Evolutionary conservation across 64 coral and sea anemone species (phyloP), one percentile per base, ranked within the genome.

Genomic region (Actinia equina): DNA sequence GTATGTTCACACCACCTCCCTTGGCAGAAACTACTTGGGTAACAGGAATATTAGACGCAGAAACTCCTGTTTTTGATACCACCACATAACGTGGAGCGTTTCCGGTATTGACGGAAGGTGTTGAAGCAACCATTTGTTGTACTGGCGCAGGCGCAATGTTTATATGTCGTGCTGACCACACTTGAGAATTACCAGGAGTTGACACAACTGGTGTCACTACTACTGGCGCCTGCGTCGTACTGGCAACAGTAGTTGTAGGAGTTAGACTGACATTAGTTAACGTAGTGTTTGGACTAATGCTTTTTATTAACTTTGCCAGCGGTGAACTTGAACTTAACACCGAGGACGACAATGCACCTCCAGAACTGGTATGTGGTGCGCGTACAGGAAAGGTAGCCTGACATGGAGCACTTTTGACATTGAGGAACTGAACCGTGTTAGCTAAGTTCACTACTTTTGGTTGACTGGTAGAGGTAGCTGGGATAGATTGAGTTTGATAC

Each of bases 101-200:
- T 20, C 22, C 22, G 10, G 69, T 26, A 1, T 74, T 74, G n/a
- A 74, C 69, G 20, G 78, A 16, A 52, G 12, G 12, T n/a, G 19
- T 23, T 65, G 62, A 5, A 65, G 62, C 19, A 5, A 65, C 2
- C 7, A 65, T 23, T 65, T 65, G 62, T 14, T 23, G 62, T 65
- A 65, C 16, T 81, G 78, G 78, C 49, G 78, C 78, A 49, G 78
- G 78, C 42, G 78, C 78, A 49, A 81, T 81, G 49, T 49, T 81
- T n/a, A 81, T 37, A 22, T 52, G 78, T 49, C 78, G 13, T 7
- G 16, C 5, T 14, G 23, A 41, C 6, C 69, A 26, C n/a, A 74
- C 26, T 74, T 74, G 69, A 37, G 25, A 26, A 65, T 1, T 65
- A 23, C 20, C 62, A 41, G 69, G 26, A 3, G 62, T 3, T 65